Base-by-base conservation (phyloP, 2,888 invertebrate species). In the Carterocephalus palaemon region DNA sequence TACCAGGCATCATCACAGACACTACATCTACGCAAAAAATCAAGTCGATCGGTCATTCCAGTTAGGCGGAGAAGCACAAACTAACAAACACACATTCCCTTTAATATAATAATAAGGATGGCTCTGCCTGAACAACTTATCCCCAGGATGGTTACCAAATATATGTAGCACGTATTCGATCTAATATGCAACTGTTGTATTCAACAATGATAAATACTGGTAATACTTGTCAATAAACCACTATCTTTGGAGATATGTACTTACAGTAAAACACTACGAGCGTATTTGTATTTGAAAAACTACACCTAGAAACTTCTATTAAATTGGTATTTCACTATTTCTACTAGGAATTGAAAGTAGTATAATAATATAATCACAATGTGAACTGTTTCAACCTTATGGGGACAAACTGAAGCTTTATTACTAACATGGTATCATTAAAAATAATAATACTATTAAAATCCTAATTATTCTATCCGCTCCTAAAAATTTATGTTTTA, bases 321-420 rank as follows among this genome's bases (percentile, higher is more conserved):
- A 40, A n/a, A n/a, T 19, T 36, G 23, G 23, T 32, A 23, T 31
- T 32, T 7, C 7, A 32, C 33, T 33, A 40, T 40, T 40, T 39
- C 23, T 32, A 32, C 32, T 40, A 32, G 32, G 40, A 40, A 40
- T 40, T 22, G 15, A 36, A 36, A 36, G 23, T 36, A 36, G 22
- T 31, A 16, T 28, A 40, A 39, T 31, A 23, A 23, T 26, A 24
- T n/a, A n/a, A n/a, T n/a, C n/a, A n/a, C n/a, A 43, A 20, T 19
- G 13, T 36, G 22, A 39, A 6, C 8, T 4, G 4, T 22, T 22
- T 22, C 4, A 22, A n/a, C 10, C 17, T 12, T 26, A 12, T 2
- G 7, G 2, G 28, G 28, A 38, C 28, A 26, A 19, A 17, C 8
- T 19, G 19, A 19, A 16, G 2, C 12, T n/a, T 28, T 17, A 17